Conservation (phyloP, 2,797 vertebrate species). For the Lepilemur ruficaudatus region DNA sequence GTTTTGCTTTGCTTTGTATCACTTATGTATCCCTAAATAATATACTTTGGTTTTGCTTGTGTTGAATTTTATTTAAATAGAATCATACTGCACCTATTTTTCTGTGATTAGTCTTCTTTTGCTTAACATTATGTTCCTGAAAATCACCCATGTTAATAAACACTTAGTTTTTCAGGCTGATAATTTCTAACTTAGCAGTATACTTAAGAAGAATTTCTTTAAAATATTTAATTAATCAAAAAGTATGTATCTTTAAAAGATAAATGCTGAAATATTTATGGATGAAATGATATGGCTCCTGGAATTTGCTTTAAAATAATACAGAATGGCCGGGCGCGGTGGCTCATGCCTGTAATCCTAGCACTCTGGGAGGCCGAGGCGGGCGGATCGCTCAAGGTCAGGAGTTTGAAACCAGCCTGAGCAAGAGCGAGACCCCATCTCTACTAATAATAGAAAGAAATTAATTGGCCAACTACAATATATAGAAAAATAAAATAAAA, state of each 20-base stretch:
- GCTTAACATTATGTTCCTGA: background rate
- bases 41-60: background rate
- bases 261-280: background rate
- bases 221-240: slow-evolving; percentile 16
- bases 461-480: too few species aligned
- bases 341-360: too few species aligned
- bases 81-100: background rate
- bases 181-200: background rate
- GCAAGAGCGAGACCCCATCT: too few species aligned
- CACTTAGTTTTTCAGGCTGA: background rate
- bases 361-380: too few species aligned
- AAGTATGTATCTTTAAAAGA: slow-evolving; percentile 15
- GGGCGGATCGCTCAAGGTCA: too few species aligned
- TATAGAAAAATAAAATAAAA: background rate
- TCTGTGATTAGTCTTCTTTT: slow-evolving; percentile 9
- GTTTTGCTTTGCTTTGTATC: background rate
- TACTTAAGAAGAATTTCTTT: background rate
- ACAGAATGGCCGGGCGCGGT: background rate
- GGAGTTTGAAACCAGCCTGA: too few species aligned
- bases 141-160: background rate
- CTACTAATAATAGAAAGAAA: too few species aligned
- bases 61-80: background rate
- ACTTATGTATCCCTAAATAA: slow-evolving; percentile 22
- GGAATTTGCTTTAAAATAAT: slow-evolving; percentile 39
- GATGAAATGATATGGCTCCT: background rate